These are phyloP conservation scores for Pseudoips prasinana DNA, from an alignment of 2,888 invertebrate species.

Conservation along the genomic window DNA sequence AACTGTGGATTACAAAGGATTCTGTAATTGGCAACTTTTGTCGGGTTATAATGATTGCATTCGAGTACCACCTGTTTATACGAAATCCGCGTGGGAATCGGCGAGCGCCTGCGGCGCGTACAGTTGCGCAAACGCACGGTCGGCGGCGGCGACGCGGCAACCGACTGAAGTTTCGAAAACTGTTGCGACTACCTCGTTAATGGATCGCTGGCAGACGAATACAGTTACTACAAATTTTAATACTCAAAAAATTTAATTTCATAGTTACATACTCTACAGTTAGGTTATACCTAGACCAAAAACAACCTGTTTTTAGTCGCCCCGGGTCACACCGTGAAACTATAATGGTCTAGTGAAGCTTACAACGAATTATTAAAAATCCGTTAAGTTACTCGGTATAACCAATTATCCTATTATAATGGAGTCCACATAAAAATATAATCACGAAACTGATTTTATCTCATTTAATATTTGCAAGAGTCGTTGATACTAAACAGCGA, in stretches of 20 bases:
- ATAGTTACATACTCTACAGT: conserved; percentile 18
- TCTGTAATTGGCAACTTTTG: conserved; percentile 52
- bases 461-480: too few relatives aligned
- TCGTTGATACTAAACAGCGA: too few relatives aligned
- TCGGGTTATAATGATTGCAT: conserved; percentile 52
- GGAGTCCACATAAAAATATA: too few relatives aligned
- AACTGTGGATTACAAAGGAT: conserved; percentile 38
- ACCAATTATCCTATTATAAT: background rate
- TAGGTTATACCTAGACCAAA: conserved; percentile 21
- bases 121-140: conserved; percentile 59
- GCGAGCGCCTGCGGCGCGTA: conserved; percentile 46
- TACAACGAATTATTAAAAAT: too few relatives aligned
- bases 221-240: conserved; percentile 31
- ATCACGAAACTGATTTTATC: too few relatives aligned
- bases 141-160: conserved; percentile 29
- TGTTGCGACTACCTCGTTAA: conserved; percentile 43
- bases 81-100: conserved; percentile 80
- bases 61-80: conserved; percentile 68
- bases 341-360: too few relatives aligned
- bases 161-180: conserved; percentile 47
- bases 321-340: too few relatives aligned
- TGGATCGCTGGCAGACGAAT: conserved; percentile 33
- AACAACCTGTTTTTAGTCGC: conserved; percentile 19
- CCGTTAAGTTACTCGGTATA: too few relatives aligned
- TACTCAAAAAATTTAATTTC: conserved; percentile 19